phyloP scores from a whole-genome alignment of 1,140 invertebrate genomes.

The Rhagoletis zephyria region DNA sequence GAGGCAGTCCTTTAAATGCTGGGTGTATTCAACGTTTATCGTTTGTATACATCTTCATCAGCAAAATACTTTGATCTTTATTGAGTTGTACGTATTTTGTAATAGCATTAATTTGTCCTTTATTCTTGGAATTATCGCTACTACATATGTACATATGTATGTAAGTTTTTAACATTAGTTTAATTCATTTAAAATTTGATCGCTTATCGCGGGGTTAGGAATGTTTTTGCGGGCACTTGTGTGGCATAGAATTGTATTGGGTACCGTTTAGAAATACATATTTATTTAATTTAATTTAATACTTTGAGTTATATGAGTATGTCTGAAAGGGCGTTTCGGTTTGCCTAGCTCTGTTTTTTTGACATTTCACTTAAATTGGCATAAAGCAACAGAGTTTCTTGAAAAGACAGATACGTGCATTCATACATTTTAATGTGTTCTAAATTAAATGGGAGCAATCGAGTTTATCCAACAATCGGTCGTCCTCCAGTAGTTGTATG shows the following conservation, averaged over 20 bases:
- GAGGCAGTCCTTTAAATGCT: neutral
- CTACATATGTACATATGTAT: neutral
- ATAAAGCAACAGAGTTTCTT: neutral
- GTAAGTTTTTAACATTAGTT: neutral
- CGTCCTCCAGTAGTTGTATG: neutral
- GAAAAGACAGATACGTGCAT: neutral
- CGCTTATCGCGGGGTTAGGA: neutral
- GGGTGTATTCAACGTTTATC: neutral
- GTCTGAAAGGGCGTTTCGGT: neutral
- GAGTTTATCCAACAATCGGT: slow-evolving; percentile 10
- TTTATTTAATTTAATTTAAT: neutral
- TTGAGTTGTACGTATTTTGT: neutral
- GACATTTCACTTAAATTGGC: slow-evolving; percentile 23
- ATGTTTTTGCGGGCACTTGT: neutral
- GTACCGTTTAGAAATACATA: neutral
- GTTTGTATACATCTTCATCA: slow-evolving; percentile 37
- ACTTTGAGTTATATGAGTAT: neutral
- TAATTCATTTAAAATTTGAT: neutral
- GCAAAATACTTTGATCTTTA: slow-evolving; percentile 38
- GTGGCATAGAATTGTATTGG: neutral
- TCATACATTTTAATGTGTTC: neutral
- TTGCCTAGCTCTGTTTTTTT: neutral
- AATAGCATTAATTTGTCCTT: slow-evolving; percentile 28
- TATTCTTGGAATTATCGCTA: neutral
- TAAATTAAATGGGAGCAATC: neutral